phyloP scores from a whole-genome alignment of 2,113 vertebrate genomes.

The Oncorhynchus kisutch region DNA sequence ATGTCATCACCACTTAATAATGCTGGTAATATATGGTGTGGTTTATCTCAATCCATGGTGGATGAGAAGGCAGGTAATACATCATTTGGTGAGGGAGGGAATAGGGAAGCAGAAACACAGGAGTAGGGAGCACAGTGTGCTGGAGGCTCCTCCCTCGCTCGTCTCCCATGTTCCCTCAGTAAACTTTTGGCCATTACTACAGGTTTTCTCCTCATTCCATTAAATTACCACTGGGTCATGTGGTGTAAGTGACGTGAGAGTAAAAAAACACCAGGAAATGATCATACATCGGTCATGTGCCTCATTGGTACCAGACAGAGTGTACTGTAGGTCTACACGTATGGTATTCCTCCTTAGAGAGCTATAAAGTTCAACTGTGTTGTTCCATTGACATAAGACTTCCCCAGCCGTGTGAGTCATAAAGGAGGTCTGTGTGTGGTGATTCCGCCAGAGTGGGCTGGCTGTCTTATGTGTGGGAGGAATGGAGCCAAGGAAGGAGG shows the following conservation, averaged over 20 bases:
- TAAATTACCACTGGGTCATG: background rate
- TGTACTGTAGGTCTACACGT: too few relatives aligned
- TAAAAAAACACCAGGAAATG: background rate
- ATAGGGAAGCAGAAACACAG: background rate
- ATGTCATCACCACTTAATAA: slow-evolving; percentile 63
- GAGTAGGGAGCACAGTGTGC: background rate
- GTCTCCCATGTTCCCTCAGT: too few relatives aligned
- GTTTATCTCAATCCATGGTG: background rate
- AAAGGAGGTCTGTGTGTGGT: background rate
- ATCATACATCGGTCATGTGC: background rate
- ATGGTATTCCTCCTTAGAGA: too few relatives aligned
- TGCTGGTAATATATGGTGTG: slow-evolving; percentile 3
- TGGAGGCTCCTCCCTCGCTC: too few relatives aligned
- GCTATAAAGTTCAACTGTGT: too few relatives aligned
- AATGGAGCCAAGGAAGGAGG: background rate
- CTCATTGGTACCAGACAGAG: too few relatives aligned
- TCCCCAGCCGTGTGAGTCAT: background rate
- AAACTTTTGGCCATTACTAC: background rate
- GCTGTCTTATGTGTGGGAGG: background rate
- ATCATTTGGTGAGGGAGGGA: background rate
- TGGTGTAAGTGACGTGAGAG: background rate
- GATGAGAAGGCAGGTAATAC: slow-evolving; percentile 26
- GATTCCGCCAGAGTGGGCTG: background rate
- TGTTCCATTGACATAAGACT: background rate
- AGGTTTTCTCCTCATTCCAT: background rate